phyloP scores from a whole-genome alignment of 2,888 invertebrate genomes.

The Cepaea hortensis region DNA sequence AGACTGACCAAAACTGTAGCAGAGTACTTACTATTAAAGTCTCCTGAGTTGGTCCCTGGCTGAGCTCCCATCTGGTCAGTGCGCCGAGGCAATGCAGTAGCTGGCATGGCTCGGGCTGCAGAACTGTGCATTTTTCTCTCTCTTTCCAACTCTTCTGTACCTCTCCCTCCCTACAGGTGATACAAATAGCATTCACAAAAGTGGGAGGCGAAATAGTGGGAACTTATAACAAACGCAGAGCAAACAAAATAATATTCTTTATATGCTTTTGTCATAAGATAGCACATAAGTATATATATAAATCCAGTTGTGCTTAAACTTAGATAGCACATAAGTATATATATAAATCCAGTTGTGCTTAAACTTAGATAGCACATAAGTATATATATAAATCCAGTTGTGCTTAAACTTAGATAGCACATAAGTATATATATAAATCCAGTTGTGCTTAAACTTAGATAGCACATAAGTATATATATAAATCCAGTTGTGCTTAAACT shows the following conservation, averaged over 20 bases:
- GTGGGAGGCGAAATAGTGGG: background rate
- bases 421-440: no score
- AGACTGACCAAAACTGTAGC: background rate
- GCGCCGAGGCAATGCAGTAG: constrained; percentile 68
- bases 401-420: no score
- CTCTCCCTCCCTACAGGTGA: constrained; percentile 67
- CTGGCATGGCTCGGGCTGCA: constrained; percentile 71
- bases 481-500: no score
- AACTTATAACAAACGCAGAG: background rate
- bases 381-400: no score
- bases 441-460: no score
- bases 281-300: no score
- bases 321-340: no score
- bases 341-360: no score
- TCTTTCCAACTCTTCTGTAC: constrained; percentile 67
- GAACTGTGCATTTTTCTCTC: constrained; percentile 72
- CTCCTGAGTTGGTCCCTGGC: constrained; percentile 66
- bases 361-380: no score
- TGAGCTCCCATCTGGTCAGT: constrained; percentile 68
- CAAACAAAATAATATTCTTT: background rate
- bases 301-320: no score
- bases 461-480: no score
- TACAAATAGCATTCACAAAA: background rate
- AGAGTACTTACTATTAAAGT: constrained; percentile 70
- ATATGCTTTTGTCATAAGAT: no score